phyloP scores from a whole-genome alignment of 2,888 invertebrate species.

The Xanthia togata region DNA sequence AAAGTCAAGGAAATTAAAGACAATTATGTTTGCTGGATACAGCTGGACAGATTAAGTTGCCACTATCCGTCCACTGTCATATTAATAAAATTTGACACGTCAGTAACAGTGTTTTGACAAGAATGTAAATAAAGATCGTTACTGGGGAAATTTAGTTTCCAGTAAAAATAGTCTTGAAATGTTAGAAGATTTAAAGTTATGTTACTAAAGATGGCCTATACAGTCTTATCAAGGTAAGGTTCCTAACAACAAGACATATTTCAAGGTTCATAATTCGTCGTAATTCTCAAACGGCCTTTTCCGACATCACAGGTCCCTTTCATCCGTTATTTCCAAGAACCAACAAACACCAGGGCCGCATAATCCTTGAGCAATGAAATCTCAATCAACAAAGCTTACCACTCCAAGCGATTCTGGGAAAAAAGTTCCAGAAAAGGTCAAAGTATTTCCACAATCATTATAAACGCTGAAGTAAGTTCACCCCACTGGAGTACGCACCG shows the following conservation, averaged over 20 bases:
- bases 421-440: conserved; percentile 21
- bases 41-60: background rate
- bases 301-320: background rate
- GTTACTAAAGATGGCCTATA: background rate
- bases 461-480: conserved; percentile 50
- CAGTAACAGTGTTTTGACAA: conserved; percentile 8
- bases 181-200: background rate
- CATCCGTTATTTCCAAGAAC: background rate
- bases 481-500: conserved; percentile 46
- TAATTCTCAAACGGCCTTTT: background rate
- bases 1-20: background rate
- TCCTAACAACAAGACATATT: background rate
- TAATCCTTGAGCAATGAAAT: conserved; percentile 24
- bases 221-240: background rate
- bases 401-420: conserved; percentile 4
- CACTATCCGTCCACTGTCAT: conserved; percentile 7
- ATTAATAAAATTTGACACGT: background rate
- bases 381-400: conserved; percentile 22
- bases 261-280: background rate
- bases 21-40: background rate
- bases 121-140: conserved; percentile 1
- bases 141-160: background rate
- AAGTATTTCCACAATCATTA: conserved; percentile 50
- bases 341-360: conserved; percentile 6
- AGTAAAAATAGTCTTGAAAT: background rate